Percentiles rank a stretch among this genome's conserved stretches.
Evolutionary conservation across 2,113 vertebrate genomes (phyloP).

Genomic region (Solea solea): DNA sequence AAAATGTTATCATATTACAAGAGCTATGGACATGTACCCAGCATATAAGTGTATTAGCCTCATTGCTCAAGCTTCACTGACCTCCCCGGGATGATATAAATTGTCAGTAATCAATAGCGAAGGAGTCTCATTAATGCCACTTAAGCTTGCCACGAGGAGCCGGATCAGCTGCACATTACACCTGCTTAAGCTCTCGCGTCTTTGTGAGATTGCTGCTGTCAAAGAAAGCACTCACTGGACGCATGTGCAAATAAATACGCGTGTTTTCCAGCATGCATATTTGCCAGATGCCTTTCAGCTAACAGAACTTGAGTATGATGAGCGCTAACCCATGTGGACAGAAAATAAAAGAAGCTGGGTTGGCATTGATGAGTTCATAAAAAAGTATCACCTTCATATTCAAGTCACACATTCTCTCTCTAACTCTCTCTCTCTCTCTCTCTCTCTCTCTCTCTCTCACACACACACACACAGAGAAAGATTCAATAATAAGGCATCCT

Average conservation of each 20-base stretch:
- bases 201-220: constrained; percentile 2
- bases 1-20: not conserved
- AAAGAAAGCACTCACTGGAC: constrained; percentile 27
- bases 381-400: not conserved
- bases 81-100: constrained; percentile 26
- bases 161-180: constrained; percentile 31
- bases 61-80: constrained; percentile 29
- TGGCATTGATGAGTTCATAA: not conserved
- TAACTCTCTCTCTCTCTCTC: not conserved
- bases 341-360: not conserved
- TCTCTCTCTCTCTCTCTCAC: not conserved
- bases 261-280: not conserved
- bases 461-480: not conserved
- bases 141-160: constrained; percentile 6
- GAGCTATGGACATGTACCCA: not conserved
- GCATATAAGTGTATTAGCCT: not conserved
- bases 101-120: constrained; percentile 36
- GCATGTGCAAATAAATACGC: not conserved
- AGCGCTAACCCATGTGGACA: not conserved
- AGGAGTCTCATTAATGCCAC: constrained; percentile 31
- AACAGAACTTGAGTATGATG: not conserved
- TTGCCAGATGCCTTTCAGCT: not conserved
- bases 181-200: constrained; percentile 5
- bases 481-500: not conserved
- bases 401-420: not conserved